Conservation (phyloP, 2,797 vertebrate species). For the Coracias cyanogaster region DNA sequence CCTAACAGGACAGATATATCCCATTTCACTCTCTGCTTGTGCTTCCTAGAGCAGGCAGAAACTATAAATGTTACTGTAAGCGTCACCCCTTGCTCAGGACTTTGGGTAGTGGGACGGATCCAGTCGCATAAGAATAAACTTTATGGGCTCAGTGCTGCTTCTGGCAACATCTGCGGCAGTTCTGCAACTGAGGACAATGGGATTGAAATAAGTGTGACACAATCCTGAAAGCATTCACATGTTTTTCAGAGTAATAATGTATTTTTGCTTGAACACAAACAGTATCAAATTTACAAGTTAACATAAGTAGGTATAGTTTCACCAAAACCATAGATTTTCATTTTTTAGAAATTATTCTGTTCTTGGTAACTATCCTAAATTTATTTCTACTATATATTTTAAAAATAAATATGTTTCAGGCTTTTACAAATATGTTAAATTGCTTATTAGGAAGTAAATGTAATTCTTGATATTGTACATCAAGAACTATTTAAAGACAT, state of each 20-base stretch:
- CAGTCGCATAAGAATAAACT: neutral
- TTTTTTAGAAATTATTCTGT: neutral
- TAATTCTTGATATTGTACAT: neutral
- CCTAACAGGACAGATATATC: neutral
- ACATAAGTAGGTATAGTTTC: neutral
- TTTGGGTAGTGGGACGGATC: neutral
- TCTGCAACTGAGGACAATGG: neutral
- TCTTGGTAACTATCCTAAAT: neutral
- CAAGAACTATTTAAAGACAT: neutral
- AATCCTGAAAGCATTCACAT: neutral
- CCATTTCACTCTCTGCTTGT: neutral
- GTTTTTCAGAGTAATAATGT: neutral
- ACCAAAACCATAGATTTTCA: neutral
- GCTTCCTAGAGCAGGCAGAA: neutral
- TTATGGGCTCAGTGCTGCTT: neutral
- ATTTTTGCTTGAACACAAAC: neutral
- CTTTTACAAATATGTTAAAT: neutral
- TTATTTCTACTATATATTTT: neutral
- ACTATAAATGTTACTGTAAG: neutral
- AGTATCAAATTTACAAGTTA: neutral
- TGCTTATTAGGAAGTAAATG: neutral
- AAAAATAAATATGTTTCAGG: neutral
- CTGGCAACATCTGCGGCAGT: accelerated
- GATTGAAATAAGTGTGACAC: neutral
- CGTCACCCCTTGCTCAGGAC: neutral